Conservation (phyloP, 2,797 vertebrate genomes). For the Steatocranus sp. region DNA sequence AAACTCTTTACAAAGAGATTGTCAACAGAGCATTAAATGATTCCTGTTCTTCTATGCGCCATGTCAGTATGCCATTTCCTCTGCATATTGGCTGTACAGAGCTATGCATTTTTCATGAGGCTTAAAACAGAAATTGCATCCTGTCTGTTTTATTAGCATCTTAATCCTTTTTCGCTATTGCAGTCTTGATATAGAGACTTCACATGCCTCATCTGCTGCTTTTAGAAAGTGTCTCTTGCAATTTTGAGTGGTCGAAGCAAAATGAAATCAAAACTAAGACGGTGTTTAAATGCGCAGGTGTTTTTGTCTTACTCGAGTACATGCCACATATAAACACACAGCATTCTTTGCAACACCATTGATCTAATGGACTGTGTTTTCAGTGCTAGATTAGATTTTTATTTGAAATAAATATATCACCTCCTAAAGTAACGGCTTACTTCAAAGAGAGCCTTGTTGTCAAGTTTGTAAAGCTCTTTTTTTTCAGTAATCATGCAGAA, state of each 20-base stretch:
- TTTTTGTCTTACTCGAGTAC: neutral
- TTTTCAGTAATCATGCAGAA: conserved; percentile 59
- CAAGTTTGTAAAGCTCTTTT: conserved; percentile 59
- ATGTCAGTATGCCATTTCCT: conserved; percentile 33
- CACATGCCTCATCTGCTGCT: conserved; percentile 35
- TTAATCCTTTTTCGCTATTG: conserved; percentile 68
- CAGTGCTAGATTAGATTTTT: conserved; percentile 46
- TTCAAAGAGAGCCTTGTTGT: conserved; percentile 64
- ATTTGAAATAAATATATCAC: conserved; percentile 55
- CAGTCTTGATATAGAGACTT: conserved; percentile 50
- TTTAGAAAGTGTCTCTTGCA: conserved; percentile 33
- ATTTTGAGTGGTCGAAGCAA: conserved; percentile 18
- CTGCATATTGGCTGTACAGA: conserved; percentile 50
- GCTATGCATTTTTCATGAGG: conserved; percentile 73
- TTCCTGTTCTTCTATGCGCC: conserved; percentile 30
- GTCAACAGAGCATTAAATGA: conserved; percentile 55
- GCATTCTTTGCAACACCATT: neutral
- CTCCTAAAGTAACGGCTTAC: conserved; percentile 56
- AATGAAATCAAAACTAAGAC: neutral
- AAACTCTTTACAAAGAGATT: conserved; percentile 29
- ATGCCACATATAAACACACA: neutral
- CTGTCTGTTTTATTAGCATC: conserved; percentile 76
- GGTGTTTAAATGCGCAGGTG: neutral
- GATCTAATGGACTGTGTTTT: conserved; percentile 12
- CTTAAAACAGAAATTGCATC: conserved; percentile 70